Base-by-base conservation (phyloP, 2,797 vertebrate genomes). In the Vespertilio murinus region DNA sequence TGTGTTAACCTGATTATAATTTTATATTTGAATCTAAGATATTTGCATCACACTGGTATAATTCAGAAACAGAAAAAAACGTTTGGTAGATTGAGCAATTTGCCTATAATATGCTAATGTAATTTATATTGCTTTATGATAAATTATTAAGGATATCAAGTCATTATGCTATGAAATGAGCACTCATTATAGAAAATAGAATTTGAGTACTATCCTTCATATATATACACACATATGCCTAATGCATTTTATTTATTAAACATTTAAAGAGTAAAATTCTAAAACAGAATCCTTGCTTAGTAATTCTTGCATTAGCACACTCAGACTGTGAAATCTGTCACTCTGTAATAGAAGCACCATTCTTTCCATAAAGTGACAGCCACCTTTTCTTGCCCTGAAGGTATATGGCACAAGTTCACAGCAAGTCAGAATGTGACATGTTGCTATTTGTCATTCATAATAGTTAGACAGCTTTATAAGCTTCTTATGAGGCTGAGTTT, bases 351-450 rank as follows among this genome's bases (percentile, higher is more conserved):
- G 95, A 87, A 96, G 40, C 33, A 69, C 78, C 35, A 30, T 74
- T 95, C 70, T 89, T 97, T 80, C 82, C 96, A 33, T 94, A 82
- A 97, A 96, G 78, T 96, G 96, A 96, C 97, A 98, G 79, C 71
- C 8, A 67, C 80, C 81, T 97, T 77, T 94, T 96, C 88, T 97
- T 0, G 0, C 90, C 65, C 95, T 96, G 96, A 61, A 96, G 85
- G 97, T 97, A 95, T 93, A 61, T 96, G 78, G 54, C 86, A 67
- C 16, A 89, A 86, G 22, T 4, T 98, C 97, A 97, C 91, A 97
- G 33, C 23, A 96, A 97, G 87, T 95, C 92, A 96, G 80, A 85
- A 65, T 95, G 80, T 92, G 97, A 96, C 88, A 97, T 82, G 35
- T 80, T 96, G 96, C 89, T 96, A 45, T 96, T 94, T 94, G 69